These are phyloP conservation scores for Phyllostomus hastatus DNA, from an alignment of 2,113 vertebrate genomes.

Conservation along the genomic window DNA sequence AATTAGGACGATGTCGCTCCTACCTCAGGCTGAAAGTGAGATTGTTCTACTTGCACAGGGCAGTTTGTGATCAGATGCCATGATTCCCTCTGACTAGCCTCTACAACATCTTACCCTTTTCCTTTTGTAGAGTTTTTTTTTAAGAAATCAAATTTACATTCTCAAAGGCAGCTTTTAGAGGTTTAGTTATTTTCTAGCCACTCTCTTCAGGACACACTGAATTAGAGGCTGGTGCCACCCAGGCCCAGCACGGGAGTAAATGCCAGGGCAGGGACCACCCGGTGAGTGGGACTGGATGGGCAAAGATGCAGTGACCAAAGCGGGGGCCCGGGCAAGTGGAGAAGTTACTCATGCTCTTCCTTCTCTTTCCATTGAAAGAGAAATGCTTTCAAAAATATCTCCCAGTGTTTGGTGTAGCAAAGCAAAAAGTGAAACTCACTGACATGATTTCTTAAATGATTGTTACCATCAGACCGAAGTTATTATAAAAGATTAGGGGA, in stretches of 20 bases:
- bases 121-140: not conserved
- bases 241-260: not conserved
- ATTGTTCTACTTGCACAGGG: not conserved
- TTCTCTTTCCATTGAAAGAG: not conserved
- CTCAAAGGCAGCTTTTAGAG: not conserved
- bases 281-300: not conserved
- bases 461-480: conserved; percentile 23
- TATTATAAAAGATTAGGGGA: not conserved
- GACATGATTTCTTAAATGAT: not conserved
- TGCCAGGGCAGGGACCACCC: not conserved
- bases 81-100: not conserved
- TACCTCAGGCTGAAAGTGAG: not conserved
- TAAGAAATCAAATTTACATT: not conserved
- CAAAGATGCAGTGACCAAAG: not conserved
- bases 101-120: conserved; percentile 4
- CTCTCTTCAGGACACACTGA: not conserved
- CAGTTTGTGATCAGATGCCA: not conserved
- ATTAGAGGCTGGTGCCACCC: not conserved
- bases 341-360: not conserved
- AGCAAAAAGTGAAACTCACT: not conserved
- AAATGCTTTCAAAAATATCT: not conserved
- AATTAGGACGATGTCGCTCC: not conserved
- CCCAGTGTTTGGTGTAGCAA: not conserved
- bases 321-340: not conserved
- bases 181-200: not conserved